Percentiles rank a stretch among this genome's conserved stretches.
Conservation (phyloP, 2,888 invertebrate species). For the Dugesia japonica region DNA sequence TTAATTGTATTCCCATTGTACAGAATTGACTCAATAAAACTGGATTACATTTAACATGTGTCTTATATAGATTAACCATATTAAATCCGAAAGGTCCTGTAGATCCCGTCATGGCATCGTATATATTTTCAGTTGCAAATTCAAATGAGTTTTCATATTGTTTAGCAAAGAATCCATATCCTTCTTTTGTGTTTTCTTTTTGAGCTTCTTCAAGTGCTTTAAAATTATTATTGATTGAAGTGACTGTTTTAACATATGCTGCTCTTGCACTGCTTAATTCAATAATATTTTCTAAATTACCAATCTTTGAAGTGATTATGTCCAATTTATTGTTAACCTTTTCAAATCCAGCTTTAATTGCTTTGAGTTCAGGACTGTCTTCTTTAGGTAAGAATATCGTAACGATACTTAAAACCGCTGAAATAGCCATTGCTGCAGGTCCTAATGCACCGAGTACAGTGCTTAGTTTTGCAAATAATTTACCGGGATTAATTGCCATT, state of each 20-base stretch:
- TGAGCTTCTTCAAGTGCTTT: neutral
- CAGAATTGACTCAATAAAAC: neutral
- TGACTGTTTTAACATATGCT: neutral
- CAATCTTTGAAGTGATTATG: neutral
- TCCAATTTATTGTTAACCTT: neutral
- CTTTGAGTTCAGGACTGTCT: neutral
- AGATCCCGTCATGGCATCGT: neutral
- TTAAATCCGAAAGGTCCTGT: slow-evolving; percentile 11
- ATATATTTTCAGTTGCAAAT: neutral
- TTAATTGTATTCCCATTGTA: neutral
- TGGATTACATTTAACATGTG: slow-evolving; percentile 15
- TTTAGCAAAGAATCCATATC: slow-evolving; percentile 2
- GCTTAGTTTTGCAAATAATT: neutral
- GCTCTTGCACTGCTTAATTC: slow-evolving; percentile 6
- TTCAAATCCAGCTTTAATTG: neutral
- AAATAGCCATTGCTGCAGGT: neutral
- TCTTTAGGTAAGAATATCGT: neutral
- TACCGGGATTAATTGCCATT: neutral
- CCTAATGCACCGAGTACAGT: neutral
- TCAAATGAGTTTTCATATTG: slow-evolving; percentile 11
- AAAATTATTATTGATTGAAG: neutral
- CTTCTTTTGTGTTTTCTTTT: slow-evolving; percentile 20
- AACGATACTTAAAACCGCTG: slow-evolving; percentile 2
- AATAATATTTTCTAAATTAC: slow-evolving; percentile 6
- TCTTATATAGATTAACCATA: neutral